Evolutionary conservation across 2,113 vertebrate genomes (phyloP).

Genomic region (Carettochelys insculpta): DNA sequence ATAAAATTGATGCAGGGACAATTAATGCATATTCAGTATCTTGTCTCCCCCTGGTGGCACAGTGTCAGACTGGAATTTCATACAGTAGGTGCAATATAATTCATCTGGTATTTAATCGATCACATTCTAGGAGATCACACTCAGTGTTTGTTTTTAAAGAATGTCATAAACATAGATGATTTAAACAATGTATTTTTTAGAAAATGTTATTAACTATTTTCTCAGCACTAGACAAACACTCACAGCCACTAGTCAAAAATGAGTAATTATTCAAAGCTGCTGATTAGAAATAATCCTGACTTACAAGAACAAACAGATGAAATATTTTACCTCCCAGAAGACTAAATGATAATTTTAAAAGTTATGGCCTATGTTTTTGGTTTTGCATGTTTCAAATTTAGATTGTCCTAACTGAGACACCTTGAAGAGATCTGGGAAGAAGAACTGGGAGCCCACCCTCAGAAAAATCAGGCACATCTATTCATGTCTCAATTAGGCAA

Average conservation of each 20-base stretch:
- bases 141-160: not conserved
- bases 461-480: not conserved
- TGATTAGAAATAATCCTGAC: not conserved
- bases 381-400: not conserved
- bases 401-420: not conserved
- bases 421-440: not conserved
- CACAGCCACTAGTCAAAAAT: fast-evolving
- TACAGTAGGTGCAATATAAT: not conserved
- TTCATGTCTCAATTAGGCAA: not conserved
- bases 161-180: not conserved
- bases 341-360: not conserved
- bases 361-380: no score
- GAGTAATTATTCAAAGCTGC: not conserved
- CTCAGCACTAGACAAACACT: fast-evolving
- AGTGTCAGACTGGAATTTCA: fast-evolving
- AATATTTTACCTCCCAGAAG: not conserved
- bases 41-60: not conserved
- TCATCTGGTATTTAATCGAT: not conserved
- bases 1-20: not conserved
- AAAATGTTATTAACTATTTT: fast-evolving
- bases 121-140: not conserved
- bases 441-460: not conserved
- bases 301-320: not conserved
- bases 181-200: not conserved
- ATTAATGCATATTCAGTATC: not conserved